A percentile compares a stretch with the other conserved stretches of the same genome.
Evolutionary conservation across 1,140 invertebrate genomes (phyloP).

Genomic region (Venturia canescens): DNA sequence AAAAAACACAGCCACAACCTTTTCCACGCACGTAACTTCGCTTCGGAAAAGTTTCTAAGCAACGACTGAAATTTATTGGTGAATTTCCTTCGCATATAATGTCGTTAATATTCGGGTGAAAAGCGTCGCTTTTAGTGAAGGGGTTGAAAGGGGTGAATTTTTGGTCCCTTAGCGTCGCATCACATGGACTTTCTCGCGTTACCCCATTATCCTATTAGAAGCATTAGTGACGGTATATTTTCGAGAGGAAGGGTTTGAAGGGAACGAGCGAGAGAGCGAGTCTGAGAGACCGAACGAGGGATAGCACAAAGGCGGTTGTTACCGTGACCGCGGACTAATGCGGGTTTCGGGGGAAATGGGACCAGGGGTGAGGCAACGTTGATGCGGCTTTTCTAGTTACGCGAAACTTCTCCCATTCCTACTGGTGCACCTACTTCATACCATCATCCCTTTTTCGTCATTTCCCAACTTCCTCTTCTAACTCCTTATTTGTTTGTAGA

Average conservation of each 20-base stretch:
- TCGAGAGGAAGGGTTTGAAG: not conserved
- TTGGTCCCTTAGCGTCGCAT: slow-evolving; percentile 1
- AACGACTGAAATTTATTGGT: too few relatives aligned
- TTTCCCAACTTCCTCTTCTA: not conserved
- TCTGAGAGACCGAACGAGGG: not conserved
- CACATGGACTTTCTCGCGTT: not conserved
- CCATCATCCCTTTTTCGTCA: not conserved
- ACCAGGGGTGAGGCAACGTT: not conserved
- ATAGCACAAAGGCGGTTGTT: not conserved
- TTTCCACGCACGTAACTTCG: too few relatives aligned
- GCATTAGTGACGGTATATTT: not conserved
- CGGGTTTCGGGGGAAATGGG: not conserved
- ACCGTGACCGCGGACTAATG: not conserved
- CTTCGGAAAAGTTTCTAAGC: too few relatives aligned
- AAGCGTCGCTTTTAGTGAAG: too few relatives aligned
- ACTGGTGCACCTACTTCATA: not conserved
- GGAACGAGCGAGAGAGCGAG: not conserved
- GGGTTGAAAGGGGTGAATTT: not conserved
- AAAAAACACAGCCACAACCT: too few relatives aligned
- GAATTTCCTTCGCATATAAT: too few relatives aligned
- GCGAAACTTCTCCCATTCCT: slow-evolving; percentile 33
- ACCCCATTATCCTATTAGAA: slow-evolving; percentile 26
- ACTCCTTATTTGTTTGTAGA: not conserved
- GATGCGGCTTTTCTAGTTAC: slow-evolving; percentile 33
- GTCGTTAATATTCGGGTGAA: too few relatives aligned